Evolutionary conservation across 1,140 invertebrate genomes (phyloP), one percentile per base, ranked within the genome.

Genomic region (Psix sp.): DNA sequence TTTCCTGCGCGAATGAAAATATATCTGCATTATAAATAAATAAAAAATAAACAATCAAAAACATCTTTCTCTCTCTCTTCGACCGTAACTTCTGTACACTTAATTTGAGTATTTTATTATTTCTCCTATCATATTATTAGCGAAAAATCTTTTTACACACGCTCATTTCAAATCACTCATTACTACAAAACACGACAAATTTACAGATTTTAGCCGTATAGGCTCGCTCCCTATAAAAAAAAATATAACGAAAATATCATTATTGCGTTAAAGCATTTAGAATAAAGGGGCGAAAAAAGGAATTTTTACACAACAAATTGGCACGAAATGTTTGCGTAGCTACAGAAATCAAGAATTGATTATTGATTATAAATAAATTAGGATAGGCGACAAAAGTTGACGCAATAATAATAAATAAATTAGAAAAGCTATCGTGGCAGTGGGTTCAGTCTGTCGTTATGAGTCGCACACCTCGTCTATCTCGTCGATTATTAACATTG

Each of bases 401-500:
- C 43, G 49, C 36, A 63, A 63, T n/a, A n/a, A n/a, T n/a, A n/a
- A n/a, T 71, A 71, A 71, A 71, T 71, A 71, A 62, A 71, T 63
- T 63, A 71, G 15, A 43, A 56, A 71, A 63, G 5, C 43, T 71
- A 71, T 43, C 26, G 65, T 72, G 70, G 60, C 70, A 74, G 60
- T 70, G 33, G 13, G n/a, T 31, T 45, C 46, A 66, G 42, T 67
- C 35, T n/a, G 11, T 29, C 68, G 76, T 78, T 80, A 78, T 49
- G 75, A 77, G 16, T 78, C 52, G 21, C 43, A 62, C 26, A 79
- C 15, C 18, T 78, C 59, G 36, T 78, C 70, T 56, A 77, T 65
- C 45, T 79, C 63, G 38, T 81, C 76, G 31, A 77, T 46, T 11
- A 52, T 74, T 20, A 76, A 38, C 48, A 78, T 74, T 2, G 76